These are phyloP conservation scores for Pteropus alecto DNA, from an alignment of 2,113 vertebrate genomes.

Conservation along the genomic window DNA sequence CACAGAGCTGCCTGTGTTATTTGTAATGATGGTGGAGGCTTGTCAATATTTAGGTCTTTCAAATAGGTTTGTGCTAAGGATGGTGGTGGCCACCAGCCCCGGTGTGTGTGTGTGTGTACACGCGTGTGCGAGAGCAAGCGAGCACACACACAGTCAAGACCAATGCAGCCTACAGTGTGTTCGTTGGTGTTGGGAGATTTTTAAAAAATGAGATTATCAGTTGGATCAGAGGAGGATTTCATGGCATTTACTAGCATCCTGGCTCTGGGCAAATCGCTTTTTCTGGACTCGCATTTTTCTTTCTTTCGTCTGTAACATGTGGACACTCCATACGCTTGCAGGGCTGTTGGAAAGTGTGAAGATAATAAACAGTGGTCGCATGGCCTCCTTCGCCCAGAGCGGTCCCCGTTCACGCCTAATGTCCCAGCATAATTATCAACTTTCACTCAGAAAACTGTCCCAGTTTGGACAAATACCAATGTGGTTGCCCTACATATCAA, in stretches of 20 bases:
- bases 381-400: background rate
- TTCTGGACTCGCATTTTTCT: background rate
- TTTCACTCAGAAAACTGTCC: constrained; percentile 11
- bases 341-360: background rate
- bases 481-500: background rate
- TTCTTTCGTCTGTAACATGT: background rate
- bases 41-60: background rate
- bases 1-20: background rate
- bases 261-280: background rate
- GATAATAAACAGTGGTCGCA: background rate
- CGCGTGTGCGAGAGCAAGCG: no score
- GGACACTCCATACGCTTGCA: background rate
- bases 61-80: background rate
- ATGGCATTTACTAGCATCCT: background rate
- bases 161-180: no score
- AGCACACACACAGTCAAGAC: no score
- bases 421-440: constrained; percentile 15
- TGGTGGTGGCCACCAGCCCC: background rate
- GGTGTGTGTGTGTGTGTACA: no score
- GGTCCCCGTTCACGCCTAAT: background rate
- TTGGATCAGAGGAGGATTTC: background rate
- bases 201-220: background rate
- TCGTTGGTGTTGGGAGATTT: no score
- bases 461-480: constrained; percentile 20
- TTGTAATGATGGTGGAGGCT: background rate